Base-by-base conservation (phyloP, 1,140 invertebrate species). In the Camponotus pennsylvanicus region DNA sequence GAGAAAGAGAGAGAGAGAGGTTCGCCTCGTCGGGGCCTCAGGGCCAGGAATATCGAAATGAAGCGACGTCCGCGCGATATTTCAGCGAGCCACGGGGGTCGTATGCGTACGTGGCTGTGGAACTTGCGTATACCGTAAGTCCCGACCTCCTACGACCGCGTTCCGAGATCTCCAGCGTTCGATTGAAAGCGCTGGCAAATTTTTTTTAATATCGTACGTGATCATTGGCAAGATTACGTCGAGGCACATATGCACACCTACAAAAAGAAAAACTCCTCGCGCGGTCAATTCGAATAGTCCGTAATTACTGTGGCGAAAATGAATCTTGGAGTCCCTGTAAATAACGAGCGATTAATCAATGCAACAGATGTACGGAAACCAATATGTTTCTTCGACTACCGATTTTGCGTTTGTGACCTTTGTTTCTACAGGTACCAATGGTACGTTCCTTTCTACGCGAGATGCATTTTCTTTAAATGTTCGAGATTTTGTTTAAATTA, bases 11-110 rank as follows among this genome's bases (percentile, higher is more conserved):
- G 40, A 42, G 42, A 49, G 45, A 76, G 45, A 40, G 85, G 88
- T 85, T 69, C 64, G 66, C 57, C 88, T 90, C 89, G 76, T 88
- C 86, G 85, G 45, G 87, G 87, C 86, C 91, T 77, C 76, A 70
- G 88, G 89, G 89, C 78, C 87, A 86, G 73, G 88, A 89, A 93
- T 92, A 90, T 92, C 92, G 88, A 93, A 92, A 93, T 89, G 91
- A 92, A 92, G 86, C 88, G 79, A 71, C 86, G 85, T 79, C 70
- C 77, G 70, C 88, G 92, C 88, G 88, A 93, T 93, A 93, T 93
- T 93, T 93, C 88, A 92, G 70, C 88, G 87, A 91, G 88, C 89
- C 89, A 87, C 86, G 86, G 90, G 88, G 91, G 91, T 92, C 90
- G 88, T 88, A 64, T 52, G 49, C 67, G 45, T 73, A 73, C 79